Evolutionary conservation across 2,797 vertebrate species (phyloP).

Genomic region (Pseudotriccus pelzelni): DNA sequence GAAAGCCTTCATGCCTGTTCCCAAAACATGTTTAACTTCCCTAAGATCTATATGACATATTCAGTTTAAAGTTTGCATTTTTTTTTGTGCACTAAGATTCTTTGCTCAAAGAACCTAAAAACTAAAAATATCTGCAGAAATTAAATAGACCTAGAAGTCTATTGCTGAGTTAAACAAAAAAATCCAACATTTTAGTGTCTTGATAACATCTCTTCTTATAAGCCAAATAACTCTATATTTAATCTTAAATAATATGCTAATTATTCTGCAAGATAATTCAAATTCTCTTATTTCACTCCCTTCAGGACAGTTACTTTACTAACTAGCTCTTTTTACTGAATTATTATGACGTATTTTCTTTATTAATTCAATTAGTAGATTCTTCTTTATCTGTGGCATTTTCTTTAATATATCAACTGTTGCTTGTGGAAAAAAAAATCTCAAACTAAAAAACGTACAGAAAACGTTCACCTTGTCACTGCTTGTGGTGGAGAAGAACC

Average conservation of each 20-base stretch:
- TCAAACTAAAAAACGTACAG: not conserved
- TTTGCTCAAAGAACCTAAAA: not conserved
- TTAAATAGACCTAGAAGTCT: not conserved
- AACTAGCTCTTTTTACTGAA: not conserved
- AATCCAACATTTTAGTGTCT: not conserved
- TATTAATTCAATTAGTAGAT: not conserved
- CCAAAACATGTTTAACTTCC: not conserved
- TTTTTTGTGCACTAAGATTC: not conserved
- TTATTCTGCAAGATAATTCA: not conserved
- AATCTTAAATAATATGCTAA: not conserved
- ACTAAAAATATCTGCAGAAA: not conserved
- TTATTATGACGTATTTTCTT: not conserved
- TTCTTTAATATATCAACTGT: not conserved
- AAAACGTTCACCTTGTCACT: not conserved
- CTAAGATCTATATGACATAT: conserved; percentile 8
- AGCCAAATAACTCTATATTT: not conserved
- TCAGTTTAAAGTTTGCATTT: not conserved
- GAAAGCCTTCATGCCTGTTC: conserved; percentile 18
- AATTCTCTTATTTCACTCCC: not conserved
- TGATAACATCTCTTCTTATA: not conserved
- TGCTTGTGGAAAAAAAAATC: not conserved
- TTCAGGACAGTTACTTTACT: not conserved
- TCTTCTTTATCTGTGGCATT: not conserved
- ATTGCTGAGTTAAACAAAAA: not conserved
- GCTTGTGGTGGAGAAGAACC: not conserved